These are phyloP conservation scores for Hydra vulgaris DNA, from an alignment of 30 jellyfish, hydroid and myxozoan species.

Conservation along the genomic window DNA sequence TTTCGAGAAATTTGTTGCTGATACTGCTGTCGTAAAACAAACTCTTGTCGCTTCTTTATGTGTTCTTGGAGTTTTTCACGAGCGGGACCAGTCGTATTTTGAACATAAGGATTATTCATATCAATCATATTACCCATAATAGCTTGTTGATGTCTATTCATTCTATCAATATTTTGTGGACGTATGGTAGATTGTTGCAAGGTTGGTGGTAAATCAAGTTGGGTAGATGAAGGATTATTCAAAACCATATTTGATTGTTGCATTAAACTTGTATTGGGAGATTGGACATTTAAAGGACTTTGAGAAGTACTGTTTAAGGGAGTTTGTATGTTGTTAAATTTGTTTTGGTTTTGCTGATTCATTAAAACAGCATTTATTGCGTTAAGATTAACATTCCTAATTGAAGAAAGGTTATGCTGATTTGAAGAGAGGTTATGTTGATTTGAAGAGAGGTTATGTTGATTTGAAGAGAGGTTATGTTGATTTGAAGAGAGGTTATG, in stretches of 20 bases:
- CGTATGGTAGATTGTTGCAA: slow-evolving; percentile 9
- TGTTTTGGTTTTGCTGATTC: not conserved
- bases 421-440: not conserved
- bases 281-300: not conserved
- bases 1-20: slow-evolving; percentile 5
- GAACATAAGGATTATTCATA: slow-evolving; percentile 14
- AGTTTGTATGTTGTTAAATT: slow-evolving; percentile 1
- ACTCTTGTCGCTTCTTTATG: not conserved
- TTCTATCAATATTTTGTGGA: slow-evolving; percentile 5
- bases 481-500: too few species aligned
- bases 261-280: not conserved
- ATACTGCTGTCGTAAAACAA: not conserved
- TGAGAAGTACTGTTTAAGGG: not conserved
- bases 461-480: not conserved
- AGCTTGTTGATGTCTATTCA: slow-evolving; percentile 19
- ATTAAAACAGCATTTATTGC: not conserved
- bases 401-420: not conserved
- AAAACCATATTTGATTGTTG: slow-evolving; percentile 3
- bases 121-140: slow-evolving; percentile 2
- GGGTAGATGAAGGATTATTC: not conserved
- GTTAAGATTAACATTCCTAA: not conserved
- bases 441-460: not conserved
- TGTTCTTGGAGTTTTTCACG: slow-evolving; percentile 17
- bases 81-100: slow-evolving; percentile 19
- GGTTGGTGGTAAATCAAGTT: slow-evolving; percentile 9